phyloP scores from a whole-genome alignment of 2,113 vertebrate species.

The Mustelus asterias region DNA sequence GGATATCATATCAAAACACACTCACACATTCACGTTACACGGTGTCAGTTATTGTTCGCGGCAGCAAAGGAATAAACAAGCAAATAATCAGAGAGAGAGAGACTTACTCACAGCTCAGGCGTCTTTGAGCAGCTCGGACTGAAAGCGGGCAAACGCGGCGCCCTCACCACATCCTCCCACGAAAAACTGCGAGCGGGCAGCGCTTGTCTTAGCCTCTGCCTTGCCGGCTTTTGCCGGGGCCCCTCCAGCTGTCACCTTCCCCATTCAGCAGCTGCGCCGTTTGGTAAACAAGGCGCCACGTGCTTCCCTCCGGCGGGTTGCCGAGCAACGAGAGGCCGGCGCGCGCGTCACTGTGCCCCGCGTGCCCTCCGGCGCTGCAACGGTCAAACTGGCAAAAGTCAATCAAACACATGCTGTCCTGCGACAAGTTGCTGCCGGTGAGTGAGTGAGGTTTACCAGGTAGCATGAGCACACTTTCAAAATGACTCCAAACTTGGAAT shows the following conservation, averaged over 20 bases:
- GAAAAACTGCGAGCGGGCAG: neutral
- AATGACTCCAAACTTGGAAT: neutral
- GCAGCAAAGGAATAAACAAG: neutral
- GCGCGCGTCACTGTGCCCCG: neutral
- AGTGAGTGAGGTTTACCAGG: neutral
- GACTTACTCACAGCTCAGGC: neutral
- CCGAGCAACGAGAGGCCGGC: neutral
- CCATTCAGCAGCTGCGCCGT: neutral
- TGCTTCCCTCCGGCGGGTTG: conserved; percentile 14
- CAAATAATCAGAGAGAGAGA: neutral
- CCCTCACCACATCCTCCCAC: neutral
- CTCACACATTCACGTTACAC: neutral
- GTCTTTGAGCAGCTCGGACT: neutral
- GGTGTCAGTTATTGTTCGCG: neutral
- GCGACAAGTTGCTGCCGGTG: too few species aligned
- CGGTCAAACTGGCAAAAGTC: neutral
- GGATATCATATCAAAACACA: neutral
- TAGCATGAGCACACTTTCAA: neutral
- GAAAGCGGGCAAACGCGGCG: neutral
- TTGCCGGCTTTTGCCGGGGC: neutral
- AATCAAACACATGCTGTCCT: neutral
- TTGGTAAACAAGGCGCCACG: conserved; percentile 4
- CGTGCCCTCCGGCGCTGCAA: neutral
- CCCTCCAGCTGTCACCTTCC: conserved; percentile 8
- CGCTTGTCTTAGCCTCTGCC: neutral